Conservation (phyloP, 2,797 vertebrate species). For the Manis pentadactyla region DNA sequence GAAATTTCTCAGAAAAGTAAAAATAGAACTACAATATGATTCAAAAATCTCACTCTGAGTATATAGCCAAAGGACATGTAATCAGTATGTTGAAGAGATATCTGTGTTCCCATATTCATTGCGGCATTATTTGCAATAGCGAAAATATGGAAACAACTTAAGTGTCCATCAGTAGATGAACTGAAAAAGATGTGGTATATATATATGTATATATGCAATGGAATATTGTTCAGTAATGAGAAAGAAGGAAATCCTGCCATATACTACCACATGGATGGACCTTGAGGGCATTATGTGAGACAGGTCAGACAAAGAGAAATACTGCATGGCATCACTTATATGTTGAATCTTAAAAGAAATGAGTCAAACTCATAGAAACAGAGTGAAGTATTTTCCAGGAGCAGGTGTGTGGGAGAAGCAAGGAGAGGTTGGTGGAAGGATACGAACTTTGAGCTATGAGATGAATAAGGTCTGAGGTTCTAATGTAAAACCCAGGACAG, state of each 20-base stretch:
- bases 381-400: neutral
- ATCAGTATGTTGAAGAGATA: neutral
- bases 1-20: neutral
- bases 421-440: neutral
- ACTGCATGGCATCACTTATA: neutral
- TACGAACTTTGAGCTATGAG: neutral
- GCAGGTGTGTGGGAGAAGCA: neutral
- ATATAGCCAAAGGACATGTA: neutral
- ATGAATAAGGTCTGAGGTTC: neutral
- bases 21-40: neutral
- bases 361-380: neutral
- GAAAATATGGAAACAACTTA: neutral
- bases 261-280: neutral
- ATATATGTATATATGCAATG: neutral
- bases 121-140: neutral
- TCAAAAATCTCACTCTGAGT: neutral
- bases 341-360: neutral
- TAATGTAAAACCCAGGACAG: neutral
- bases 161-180: neutral
- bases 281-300: neutral
- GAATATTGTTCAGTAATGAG: neutral
- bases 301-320: neutral
- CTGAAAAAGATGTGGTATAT: neutral
- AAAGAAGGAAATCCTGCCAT: neutral
- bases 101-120: too few relatives aligned